Base-by-base conservation (phyloP, 2,888 invertebrate species). In the Tetrapedia diversipes region DNA sequence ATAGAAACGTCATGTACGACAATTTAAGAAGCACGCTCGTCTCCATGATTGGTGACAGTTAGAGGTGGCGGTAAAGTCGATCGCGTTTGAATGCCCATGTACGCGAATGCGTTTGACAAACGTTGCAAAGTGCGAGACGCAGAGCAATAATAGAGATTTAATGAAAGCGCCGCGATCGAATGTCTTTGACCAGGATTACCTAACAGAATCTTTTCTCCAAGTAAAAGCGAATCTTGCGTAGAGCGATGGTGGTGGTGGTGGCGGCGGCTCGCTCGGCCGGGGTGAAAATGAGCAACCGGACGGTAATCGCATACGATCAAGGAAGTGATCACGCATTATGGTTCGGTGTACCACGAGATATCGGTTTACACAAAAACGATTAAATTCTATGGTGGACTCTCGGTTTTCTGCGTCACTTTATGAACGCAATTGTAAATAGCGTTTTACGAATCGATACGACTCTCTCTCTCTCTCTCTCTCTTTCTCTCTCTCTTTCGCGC, bases 231-330 rank as follows among this genome's bases (percentile, higher is more conserved):
- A 83, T 82, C 81, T 74, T 64, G 66, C 6, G 29, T 41, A 45
- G 41, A 66, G 24, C 19, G 63, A 34, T 22, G 66, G 32, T 59
- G 61, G 41, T 39, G 61, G 57, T 7, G 67, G 49, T 32, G 47
- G 49, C 22, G 59, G 51, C 39, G 61, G 41, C n/a, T 53, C 61
- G 67, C 22, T n/a, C 66, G 63, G 45, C 45, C 56, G 54, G 69
- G 71, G 74, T 71, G 74, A 82, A 80, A 81, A 83, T 67, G 63
- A 77, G 60, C 67, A 69, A 66, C 66, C 56, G 69, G 80, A 47
- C 69, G 76, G 85, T 85, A 85, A 84, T 84, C 81, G 79, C 81
- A 77, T 81, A 85, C 79, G 81, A 84, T 85, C 77, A 73, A 85
- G 84, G 85, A 84, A 85, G 86, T 77, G 83, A 83, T 79, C 79